Percentiles rank a stretch among this genome's conserved stretches.
Conservation (phyloP, 2,797 vertebrate genomes). For the Astyanax mexicanus region DNA sequence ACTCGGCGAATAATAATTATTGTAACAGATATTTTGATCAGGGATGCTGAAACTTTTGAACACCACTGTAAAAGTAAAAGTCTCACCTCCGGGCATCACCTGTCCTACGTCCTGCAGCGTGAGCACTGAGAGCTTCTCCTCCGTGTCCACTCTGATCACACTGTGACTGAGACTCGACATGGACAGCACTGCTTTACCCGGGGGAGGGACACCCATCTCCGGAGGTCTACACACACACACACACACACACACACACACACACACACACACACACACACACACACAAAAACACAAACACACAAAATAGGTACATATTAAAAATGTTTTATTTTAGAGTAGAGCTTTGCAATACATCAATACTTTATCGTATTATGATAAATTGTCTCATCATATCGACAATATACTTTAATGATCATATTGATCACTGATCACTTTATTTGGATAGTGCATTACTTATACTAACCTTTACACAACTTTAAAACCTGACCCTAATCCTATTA, state of each 20-base stretch:
- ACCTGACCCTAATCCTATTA: no score
- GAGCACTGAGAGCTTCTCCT: constrained; percentile 94
- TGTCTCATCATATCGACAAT: no score
- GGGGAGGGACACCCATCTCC: constrained; percentile 88
- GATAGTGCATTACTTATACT: no score
- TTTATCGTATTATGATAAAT: no score
- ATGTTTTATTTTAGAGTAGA: no score
- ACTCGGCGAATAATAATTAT: no score
- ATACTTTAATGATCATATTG: no score
- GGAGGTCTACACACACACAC: constrained; percentile 81
- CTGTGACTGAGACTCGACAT: constrained; percentile 93
- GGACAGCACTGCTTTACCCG: constrained; percentile 92
- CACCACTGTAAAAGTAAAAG: background rate
- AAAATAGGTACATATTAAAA: background rate
- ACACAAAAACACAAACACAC: background rate
- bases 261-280: background rate
- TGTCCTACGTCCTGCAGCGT: constrained; percentile 96
- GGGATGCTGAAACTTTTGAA: no score
- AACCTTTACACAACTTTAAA: no score
- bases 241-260: constrained; percentile 9
- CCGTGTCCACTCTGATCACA: constrained; percentile 92
- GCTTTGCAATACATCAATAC: no score
- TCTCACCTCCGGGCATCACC: constrained; percentile 93
- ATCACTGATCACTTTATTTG: no score
- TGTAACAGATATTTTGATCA: no score